Evolutionary conservation across 2,888 invertebrate genomes (phyloP).

Genomic region (Chelonus formosanus): DNA sequence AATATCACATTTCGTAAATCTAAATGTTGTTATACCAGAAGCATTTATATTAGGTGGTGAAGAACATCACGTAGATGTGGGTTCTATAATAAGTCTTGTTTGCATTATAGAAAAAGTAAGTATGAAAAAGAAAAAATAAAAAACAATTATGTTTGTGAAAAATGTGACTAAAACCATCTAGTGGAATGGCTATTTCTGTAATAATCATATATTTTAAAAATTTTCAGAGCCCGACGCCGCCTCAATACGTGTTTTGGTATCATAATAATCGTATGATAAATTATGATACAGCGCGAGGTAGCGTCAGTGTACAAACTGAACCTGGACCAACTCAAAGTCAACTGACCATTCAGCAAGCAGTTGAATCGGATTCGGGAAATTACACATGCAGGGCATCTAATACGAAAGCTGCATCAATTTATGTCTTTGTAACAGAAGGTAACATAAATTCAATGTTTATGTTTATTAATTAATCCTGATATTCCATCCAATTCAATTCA

Average conservation of each 20-base stretch:
- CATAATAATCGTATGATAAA: slow-evolving; percentile 95
- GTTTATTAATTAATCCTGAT: too few relatives aligned
- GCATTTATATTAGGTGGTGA: slow-evolving; percentile 85
- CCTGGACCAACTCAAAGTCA: slow-evolving; percentile 88
- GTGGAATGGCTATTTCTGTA: too few relatives aligned
- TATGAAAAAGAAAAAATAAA: neutral
- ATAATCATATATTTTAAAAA: too few relatives aligned
- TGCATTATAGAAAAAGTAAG: slow-evolving; percentile 90
- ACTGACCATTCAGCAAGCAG: slow-evolving; percentile 83
- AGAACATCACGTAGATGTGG: slow-evolving; percentile 90
- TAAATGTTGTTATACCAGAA: slow-evolving; percentile 88
- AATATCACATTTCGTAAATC: slow-evolving; percentile 86
- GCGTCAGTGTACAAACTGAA: slow-evolving; percentile 83
- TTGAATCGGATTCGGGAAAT: slow-evolving; percentile 88
- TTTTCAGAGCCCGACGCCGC: slow-evolving; percentile 87
- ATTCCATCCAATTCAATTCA: too few relatives aligned
- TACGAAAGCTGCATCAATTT: slow-evolving; percentile 88
- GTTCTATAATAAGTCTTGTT: slow-evolving; percentile 87
- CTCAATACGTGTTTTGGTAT: slow-evolving; percentile 95
- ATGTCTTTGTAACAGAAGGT: slow-evolving; percentile 92
- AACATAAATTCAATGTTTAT: slow-evolving; percentile 56
- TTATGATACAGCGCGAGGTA: slow-evolving; percentile 85
- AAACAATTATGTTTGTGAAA: neutral
- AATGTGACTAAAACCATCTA: too few relatives aligned
- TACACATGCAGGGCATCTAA: slow-evolving; percentile 91